phyloP scores from a whole-genome alignment of 2,113 vertebrate species.

The Dromiciops gliroides region DNA sequence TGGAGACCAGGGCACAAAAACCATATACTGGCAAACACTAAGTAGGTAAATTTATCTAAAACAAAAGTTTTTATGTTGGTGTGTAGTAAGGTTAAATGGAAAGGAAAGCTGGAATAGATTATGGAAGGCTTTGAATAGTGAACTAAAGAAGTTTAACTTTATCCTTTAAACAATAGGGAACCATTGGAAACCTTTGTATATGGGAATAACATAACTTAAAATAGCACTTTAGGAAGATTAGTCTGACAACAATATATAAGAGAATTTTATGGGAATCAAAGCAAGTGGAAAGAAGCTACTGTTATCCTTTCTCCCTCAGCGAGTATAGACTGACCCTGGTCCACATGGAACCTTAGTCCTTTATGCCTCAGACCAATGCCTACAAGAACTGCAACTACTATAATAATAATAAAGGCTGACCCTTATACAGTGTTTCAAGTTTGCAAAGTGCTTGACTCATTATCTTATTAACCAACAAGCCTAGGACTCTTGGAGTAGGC shows the following conservation, averaged over 20 bases:
- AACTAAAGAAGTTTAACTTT: neutral
- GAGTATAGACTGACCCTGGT: neutral
- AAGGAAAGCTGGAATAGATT: neutral
- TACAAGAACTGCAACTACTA: neutral
- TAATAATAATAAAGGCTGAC: neutral
- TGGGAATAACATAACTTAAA: neutral
- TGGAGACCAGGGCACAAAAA: neutral
- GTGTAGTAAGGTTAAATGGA: neutral
- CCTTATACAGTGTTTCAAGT: neutral
- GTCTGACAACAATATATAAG: neutral
- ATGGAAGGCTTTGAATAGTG: slow-evolving; percentile 28
- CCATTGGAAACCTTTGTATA: neutral
- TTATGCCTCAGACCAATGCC: neutral
- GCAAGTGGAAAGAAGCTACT: neutral
- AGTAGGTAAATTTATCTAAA: neutral
- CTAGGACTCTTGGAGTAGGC: neutral
- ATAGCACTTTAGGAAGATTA: neutral
- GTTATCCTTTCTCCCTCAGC: neutral
- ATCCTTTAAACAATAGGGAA: neutral
- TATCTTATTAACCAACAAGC: neutral
- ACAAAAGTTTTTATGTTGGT: neutral
- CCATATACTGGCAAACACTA: neutral
- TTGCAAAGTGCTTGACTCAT: neutral
- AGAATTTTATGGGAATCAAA: neutral
- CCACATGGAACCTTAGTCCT: neutral